A percentile compares a stretch with the other conserved stretches of the same genome.
phyloP scores from a whole-genome alignment of 1,140 invertebrate species.

The Scaptomyza hsui region DNA sequence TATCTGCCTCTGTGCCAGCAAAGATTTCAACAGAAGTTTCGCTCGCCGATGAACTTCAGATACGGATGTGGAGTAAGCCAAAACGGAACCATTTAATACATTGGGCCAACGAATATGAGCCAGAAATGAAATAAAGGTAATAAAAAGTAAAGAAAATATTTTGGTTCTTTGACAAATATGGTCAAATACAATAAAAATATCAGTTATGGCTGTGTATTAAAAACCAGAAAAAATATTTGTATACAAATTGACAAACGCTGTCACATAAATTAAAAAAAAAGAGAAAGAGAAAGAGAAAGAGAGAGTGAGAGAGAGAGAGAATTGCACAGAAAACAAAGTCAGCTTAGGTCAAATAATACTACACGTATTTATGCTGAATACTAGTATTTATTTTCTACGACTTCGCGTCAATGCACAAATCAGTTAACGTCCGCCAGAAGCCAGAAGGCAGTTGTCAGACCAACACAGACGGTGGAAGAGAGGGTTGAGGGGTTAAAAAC shows the following conservation, averaged over 20 bases:
- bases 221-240: too few relatives aligned
- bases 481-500: slow-evolving; percentile 5
- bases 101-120: too few relatives aligned
- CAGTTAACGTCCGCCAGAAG: slow-evolving; percentile 75
- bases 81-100: slow-evolving; percentile 54
- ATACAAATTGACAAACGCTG: too few relatives aligned
- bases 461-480: not conserved
- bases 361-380: slow-evolving; percentile 73
- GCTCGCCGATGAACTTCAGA: slow-evolving; percentile 62
- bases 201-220: too few relatives aligned
- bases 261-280: not conserved
- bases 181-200: too few relatives aligned
- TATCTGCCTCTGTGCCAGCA: slow-evolving; percentile 31
- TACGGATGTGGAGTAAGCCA: slow-evolving; percentile 55
- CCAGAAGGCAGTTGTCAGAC: slow-evolving; percentile 40
- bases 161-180: too few relatives aligned
- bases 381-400: slow-evolving; percentile 79
- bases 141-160: too few relatives aligned
- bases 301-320: not conserved
- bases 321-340: slow-evolving; percentile 1
- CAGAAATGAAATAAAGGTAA: too few relatives aligned
- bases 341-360: slow-evolving; percentile 10
- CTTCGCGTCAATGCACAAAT: slow-evolving; percentile 81
- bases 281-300: not conserved
- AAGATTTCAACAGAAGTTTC: slow-evolving; percentile 61